phyloP scores from a whole-genome alignment of 1,140 invertebrate species.

The Zaprionus lachaisei region DNA sequence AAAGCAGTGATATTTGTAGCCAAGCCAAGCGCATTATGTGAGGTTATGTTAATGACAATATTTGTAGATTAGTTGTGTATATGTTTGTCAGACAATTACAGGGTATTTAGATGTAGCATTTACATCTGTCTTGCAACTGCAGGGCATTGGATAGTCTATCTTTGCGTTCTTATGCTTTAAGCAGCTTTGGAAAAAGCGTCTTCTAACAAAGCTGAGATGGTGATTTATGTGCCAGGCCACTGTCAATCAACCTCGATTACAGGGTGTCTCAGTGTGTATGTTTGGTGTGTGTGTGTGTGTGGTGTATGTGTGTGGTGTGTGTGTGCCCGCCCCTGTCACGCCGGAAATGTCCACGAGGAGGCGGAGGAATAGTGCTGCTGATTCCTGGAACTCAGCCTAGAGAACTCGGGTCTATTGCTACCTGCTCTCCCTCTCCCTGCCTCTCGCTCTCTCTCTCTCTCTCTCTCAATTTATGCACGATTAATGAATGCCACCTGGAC shows the following conservation, averaged over 20 bases:
- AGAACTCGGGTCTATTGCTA: slow-evolving; percentile 40
- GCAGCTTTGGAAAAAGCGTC: slow-evolving; percentile 40
- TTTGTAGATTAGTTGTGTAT: not conserved
- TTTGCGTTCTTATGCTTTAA: slow-evolving; percentile 10
- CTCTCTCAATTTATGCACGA: slow-evolving; percentile 77
- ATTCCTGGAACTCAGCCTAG: slow-evolving; percentile 64
- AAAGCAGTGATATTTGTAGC: not conserved
- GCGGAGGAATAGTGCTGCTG: slow-evolving; percentile 28
- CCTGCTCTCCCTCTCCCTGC: slow-evolving; percentile 42
- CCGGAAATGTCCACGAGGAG: slow-evolving; percentile 68
- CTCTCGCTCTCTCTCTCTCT: slow-evolving; percentile 28
- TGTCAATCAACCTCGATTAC: slow-evolving; percentile 42
- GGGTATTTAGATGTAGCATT: not conserved
- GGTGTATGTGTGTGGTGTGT: slow-evolving; percentile 8
- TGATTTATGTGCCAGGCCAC: slow-evolving; percentile 35
- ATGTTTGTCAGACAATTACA: not conserved
- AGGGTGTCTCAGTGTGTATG: slow-evolving; percentile 14
- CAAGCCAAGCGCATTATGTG: not conserved
- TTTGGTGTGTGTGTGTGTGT: slow-evolving; percentile 11
- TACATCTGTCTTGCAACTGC: no score
- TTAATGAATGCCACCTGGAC: slow-evolving; percentile 78
- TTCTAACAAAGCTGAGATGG: slow-evolving; percentile 53
- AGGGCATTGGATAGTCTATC: not conserved
- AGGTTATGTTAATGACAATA: not conserved
- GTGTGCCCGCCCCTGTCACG: slow-evolving; percentile 51